These are phyloP conservation scores for Philypnodon macrostomus DNA, from an alignment of 2,797 vertebrate species.

Conservation along the genomic window DNA sequence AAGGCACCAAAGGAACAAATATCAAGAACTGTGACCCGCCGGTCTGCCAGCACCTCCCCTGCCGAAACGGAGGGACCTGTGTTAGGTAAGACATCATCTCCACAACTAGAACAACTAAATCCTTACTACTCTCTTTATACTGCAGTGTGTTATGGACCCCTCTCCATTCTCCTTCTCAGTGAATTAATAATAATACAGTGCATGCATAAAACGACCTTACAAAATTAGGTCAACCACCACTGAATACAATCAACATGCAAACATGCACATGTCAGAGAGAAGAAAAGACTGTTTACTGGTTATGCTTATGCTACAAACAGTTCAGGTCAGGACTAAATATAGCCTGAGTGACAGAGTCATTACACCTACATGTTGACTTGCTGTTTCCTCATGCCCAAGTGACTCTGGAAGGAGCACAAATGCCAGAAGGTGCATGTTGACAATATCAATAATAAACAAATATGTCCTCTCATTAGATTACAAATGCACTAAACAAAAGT, in stretches of 20 bases:
- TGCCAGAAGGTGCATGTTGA: conserved; percentile 9
- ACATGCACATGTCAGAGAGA: not conserved
- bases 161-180: not conserved
- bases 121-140: not conserved
- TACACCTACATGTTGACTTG: conserved; percentile 8
- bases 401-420: conserved; percentile 1
- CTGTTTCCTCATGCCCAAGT: conserved; percentile 19
- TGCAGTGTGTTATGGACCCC: conserved; percentile 6
- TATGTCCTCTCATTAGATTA: conserved; percentile 10
- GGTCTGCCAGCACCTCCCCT: conserved; percentile 78
- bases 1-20: conserved; percentile 79
- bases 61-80: conserved; percentile 83
- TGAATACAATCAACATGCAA: not conserved
- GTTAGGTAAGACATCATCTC: conserved; percentile 73
- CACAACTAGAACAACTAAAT: conserved; percentile 15
- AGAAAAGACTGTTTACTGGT: conserved; percentile 9
- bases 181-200: not conserved
- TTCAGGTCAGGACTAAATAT: conserved; percentile 6
- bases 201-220: conserved; percentile 7
- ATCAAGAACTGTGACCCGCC: conserved; percentile 81
- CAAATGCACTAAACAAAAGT: not conserved
- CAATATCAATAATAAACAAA: conserved; percentile 5
- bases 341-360: conserved; percentile 13
- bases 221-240: conserved; percentile 7
- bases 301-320: conserved; percentile 1